Conservation (phyloP, 2,113 vertebrate species). For the Tympanuchus pallidicinctus region DNA sequence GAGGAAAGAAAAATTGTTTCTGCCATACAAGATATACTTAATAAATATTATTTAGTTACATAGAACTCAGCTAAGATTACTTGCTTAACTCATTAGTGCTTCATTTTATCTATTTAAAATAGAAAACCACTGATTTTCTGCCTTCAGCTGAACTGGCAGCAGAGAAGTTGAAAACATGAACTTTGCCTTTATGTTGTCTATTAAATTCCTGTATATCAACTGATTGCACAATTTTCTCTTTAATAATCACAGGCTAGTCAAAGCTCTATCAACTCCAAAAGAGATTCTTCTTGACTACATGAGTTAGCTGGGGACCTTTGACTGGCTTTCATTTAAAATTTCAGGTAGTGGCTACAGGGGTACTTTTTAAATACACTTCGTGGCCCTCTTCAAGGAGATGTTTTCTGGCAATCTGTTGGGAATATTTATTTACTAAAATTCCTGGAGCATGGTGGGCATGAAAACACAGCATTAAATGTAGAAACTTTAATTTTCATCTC, state of each 20-base stretch:
- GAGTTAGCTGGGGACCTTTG: neutral
- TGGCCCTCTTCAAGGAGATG: slow-evolving; percentile 73
- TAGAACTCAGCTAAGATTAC: accelerated
- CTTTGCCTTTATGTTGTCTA: neutral
- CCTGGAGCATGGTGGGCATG: slow-evolving; percentile 78
- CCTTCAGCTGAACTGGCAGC: neutral
- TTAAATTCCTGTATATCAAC: neutral
- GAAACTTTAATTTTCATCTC: slow-evolving; percentile 88
- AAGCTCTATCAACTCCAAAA: neutral
- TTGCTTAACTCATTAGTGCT: neutral
- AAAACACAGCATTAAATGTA: slow-evolving; percentile 82
- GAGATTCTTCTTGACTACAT: neutral
- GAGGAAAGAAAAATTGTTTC: neutral
- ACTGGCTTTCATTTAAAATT: slow-evolving; percentile 58
- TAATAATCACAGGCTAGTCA: neutral
- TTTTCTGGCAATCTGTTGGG: slow-evolving; percentile 81
- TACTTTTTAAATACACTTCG: slow-evolving; percentile 82
- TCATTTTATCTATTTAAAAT: neutral
- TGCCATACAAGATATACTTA: neutral
- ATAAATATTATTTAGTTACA: neutral
- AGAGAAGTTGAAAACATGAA: neutral
- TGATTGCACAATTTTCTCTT: neutral
- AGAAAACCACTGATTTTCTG: neutral
- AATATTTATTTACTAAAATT: slow-evolving; percentile 83
- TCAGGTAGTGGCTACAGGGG: slow-evolving; percentile 68